Percentiles rank a stretch among this genome's conserved stretches.
These are phyloP conservation scores for Helostoma temminkii DNA, from an alignment of 2,797 vertebrate genomes.

Conservation along the genomic window DNA sequence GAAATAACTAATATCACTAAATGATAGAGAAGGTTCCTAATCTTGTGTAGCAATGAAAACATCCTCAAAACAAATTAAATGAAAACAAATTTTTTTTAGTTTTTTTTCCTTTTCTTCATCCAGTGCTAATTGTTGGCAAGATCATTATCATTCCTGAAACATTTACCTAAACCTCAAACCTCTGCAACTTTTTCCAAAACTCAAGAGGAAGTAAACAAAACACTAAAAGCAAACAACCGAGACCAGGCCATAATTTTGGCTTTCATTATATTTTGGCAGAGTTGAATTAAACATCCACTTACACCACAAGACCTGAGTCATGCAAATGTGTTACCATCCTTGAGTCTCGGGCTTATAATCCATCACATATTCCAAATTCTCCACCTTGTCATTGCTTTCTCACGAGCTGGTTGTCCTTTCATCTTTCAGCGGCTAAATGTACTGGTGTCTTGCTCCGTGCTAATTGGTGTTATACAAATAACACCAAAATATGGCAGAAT, in stretches of 20 bases:
- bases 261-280: slow-evolving; percentile 4
- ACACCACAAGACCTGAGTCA: slow-evolving; percentile 9
- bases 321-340: slow-evolving; percentile 12
- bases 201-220: slow-evolving; percentile 4
- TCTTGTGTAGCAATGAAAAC: background rate
- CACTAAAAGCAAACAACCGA: slow-evolving; percentile 11
- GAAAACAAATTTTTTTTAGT: too few species aligned
- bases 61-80: too few species aligned
- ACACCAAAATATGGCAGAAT: background rate
- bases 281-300: slow-evolving; percentile 2
- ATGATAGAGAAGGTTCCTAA: background rate
- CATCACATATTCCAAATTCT: background rate
- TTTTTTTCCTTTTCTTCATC: too few species aligned
- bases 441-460: background rate
- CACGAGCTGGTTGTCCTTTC: background rate
- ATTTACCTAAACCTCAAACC: background rate
- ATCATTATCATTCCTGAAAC: slow-evolving; percentile 2
- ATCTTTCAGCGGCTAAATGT: background rate
- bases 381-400: background rate
- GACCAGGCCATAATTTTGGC: background rate
- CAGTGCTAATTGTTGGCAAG: background rate
- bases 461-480: background rate
- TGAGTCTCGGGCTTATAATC: slow-evolving; percentile 1
- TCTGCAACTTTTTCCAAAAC: slow-evolving; percentile 9
- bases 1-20: too few species aligned